A percentile compares a stretch with the other conserved stretches of the same genome.
These are phyloP conservation scores for Lates japonicus DNA, from an alignment of 2,797 vertebrate genomes.

Conservation along the genomic window DNA sequence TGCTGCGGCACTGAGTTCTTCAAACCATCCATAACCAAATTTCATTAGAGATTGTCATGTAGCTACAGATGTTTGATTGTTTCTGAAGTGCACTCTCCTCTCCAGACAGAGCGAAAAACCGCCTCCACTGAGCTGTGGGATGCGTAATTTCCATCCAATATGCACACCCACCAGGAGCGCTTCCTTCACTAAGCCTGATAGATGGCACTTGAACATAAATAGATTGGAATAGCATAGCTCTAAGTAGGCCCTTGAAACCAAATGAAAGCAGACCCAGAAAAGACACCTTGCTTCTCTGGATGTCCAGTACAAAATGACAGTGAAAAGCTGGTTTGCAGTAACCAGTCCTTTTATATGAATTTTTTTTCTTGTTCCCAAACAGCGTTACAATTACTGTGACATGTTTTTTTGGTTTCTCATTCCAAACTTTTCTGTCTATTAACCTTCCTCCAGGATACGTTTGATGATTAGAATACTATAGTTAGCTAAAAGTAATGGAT, in stretches of 20 bases:
- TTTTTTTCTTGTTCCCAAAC: background rate
- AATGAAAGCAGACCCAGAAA: conserved; percentile 65
- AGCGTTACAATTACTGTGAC: background rate
- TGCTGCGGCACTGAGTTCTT: conserved; percentile 6
- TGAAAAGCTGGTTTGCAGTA: conserved; percentile 22
- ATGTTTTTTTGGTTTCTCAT: background rate
- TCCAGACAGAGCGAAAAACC: conserved; percentile 50
- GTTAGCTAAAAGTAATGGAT: too few species aligned
- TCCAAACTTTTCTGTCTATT: background rate
- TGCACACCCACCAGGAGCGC: conserved; percentile 64
- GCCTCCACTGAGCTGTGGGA: conserved; percentile 66
- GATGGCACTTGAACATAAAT: conserved; percentile 80
- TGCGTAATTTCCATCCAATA: conserved; percentile 61
- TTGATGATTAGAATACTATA: too few species aligned
- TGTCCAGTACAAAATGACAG: conserved; percentile 37
- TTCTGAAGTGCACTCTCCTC: conserved; percentile 56
- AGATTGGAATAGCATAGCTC: conserved; percentile 71
- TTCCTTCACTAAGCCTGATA: conserved; percentile 64
- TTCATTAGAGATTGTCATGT: conserved; percentile 43
- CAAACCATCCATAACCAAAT: conserved; percentile 32
- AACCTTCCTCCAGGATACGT: too few species aligned
- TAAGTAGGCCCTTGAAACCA: conserved; percentile 70
- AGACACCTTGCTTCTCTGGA: conserved; percentile 46
- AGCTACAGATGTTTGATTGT: conserved; percentile 62
- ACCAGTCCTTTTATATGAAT: background rate